Conservation (phyloP, 2,888 invertebrate genomes). For the Tryphoninae sp. region DNA sequence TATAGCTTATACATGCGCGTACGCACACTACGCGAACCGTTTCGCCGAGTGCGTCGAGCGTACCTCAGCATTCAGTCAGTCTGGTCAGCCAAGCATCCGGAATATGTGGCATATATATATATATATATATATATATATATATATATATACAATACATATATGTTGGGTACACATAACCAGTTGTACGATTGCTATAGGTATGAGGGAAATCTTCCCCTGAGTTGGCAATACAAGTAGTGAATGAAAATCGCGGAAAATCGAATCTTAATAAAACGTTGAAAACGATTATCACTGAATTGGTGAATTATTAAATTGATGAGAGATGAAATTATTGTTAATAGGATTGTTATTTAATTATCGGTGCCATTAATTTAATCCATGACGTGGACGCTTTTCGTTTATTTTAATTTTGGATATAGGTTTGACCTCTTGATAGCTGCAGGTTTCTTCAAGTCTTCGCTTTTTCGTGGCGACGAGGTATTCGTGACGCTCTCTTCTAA, state of each 20-base stretch:
- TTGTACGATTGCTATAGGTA: conserved; percentile 35
- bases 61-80: conserved; percentile 62
- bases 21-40: conserved; percentile 30
- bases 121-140: too few relatives aligned
- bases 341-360: too few relatives aligned
- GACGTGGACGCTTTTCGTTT: too few relatives aligned
- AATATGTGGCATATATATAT: conserved; percentile 2
- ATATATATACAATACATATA: too few relatives aligned
- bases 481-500: conserved; percentile 5
- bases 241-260: not conserved
- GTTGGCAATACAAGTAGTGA: conserved; percentile 21
- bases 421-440: not conserved
- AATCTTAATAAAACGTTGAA: not conserved
- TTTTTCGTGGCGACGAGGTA: not conserved
- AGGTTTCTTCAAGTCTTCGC: not conserved
- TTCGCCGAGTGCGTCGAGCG: conserved; percentile 60
- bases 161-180: conserved; percentile 45
- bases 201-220: conserved; percentile 2
- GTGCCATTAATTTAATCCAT: too few relatives aligned
- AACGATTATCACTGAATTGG: too few relatives aligned
- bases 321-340: too few relatives aligned
- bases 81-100: conserved; percentile 58
- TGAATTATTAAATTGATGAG: too few relatives aligned
- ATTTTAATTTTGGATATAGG: too few relatives aligned
- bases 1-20: not conserved